Evolutionary conservation across 2,888 invertebrate species (phyloP), one percentile per base, ranked within the genome.

Genomic region (Kryphioiulus occultus): DNA sequence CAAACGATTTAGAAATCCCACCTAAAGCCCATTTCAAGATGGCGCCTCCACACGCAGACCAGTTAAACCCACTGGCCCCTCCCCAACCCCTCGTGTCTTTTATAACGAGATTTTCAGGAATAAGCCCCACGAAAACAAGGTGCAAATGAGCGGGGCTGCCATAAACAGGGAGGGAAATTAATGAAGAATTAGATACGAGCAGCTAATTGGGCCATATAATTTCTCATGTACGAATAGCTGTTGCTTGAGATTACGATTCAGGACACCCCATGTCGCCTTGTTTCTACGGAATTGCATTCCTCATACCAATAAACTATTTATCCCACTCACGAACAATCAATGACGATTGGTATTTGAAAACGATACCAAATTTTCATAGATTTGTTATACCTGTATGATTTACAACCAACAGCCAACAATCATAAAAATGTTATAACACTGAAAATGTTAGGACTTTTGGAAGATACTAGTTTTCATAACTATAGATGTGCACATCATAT

Each of bases 141-240:
- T 68, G 59, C 30, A 15, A 78, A 78, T 15, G 68, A 68, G 68
- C 68, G 22, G 9, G 15, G 17, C 17, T 78, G 78, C 78, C 10
- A 26, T 68, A 78, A 32, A 78, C 78, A 32, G 30, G 15, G 10
- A 78, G 17, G 30, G 17, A 78, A 78, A 78, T 78, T 78, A 78
- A 78, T 32, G 78, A 78, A 30, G 78, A 78, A 78, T 78, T 78
- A 78, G 78, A 78, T 26, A 78, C 17, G 30, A 78, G 78, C 78
- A 26, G 78, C 78, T 78, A 78, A 78, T 78, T 78, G 78, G 78
- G 78, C 78, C 30, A 78, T 78, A 78, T 12, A 78, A 32, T 78
- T 78, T 78, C 17, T 26, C 78, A 30, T 78, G 17, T 17, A 17
- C 78, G 17, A 30, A 78, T 78, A 17, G 3, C 68, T n/a, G 4